Percentiles rank a stretch among this genome's conserved stretches.
These are phyloP conservation scores for Spilosoma lubricipeda DNA, from an alignment of 2,888 invertebrate genomes.

Conservation along the genomic window DNA sequence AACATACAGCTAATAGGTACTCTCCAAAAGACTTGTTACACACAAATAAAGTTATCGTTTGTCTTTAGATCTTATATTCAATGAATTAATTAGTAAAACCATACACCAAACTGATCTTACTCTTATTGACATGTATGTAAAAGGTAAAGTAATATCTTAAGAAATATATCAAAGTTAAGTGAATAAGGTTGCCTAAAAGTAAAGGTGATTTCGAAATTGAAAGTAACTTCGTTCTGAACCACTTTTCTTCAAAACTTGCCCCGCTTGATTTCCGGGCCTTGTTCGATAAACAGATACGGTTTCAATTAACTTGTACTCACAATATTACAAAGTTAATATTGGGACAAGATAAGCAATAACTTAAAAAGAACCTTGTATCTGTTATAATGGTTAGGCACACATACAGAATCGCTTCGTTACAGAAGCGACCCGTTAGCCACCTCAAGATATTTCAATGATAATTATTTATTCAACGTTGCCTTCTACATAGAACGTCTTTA, in stretches of 20 bases:
- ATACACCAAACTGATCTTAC: not conserved
- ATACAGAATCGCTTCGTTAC: constrained; percentile 23
- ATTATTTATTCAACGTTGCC: constrained; percentile 54
- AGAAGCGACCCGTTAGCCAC: constrained; percentile 20
- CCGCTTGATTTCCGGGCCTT: constrained; percentile 48
- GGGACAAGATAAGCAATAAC: constrained; percentile 26
- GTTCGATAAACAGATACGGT: constrained; percentile 30
- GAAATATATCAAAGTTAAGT: constrained; percentile 4
- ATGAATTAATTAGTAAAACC: not conserved
- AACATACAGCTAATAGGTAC: constrained; percentile 36
- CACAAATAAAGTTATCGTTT: constrained; percentile 20
- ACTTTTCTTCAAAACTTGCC: constrained; percentile 66
- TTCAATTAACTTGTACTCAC: constrained; percentile 14
- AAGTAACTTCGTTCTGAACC: constrained; percentile 61
- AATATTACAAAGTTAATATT: constrained; percentile 26
- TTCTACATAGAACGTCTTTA: constrained; percentile 70
- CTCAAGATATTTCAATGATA: constrained; percentile 42
- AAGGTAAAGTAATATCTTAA: not conserved
- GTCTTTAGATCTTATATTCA: constrained; percentile 6
- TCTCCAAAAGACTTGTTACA: constrained; percentile 37
- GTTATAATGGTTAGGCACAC: constrained; percentile 18
- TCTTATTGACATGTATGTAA: not conserved
- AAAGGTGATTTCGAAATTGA: constrained; percentile 60
- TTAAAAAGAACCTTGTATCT: constrained; percentile 20
- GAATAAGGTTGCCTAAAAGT: constrained; percentile 39